These are phyloP conservation scores for Hydropsyche tenuis DNA, from an alignment of 1,140 invertebrate species.

Conservation along the genomic window DNA sequence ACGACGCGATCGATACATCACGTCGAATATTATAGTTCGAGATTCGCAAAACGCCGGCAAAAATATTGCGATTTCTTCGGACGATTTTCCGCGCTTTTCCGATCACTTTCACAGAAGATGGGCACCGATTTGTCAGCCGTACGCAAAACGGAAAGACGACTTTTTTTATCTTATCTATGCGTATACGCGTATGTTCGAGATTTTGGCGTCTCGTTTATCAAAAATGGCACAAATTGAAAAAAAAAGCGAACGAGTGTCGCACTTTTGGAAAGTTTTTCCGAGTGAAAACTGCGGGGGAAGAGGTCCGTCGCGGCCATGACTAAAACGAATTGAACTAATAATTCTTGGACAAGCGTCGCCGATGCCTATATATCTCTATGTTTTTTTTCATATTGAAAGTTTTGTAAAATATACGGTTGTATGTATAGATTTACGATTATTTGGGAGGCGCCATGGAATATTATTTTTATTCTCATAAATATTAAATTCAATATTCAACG, in stretches of 20 bases:
- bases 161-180: neutral
- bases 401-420: too few species aligned
- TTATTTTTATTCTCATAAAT: too few species aligned
- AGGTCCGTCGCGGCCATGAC: constrained; percentile 15
- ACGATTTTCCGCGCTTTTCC: neutral
- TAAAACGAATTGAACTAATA: constrained; percentile 34
- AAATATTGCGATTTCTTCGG: neutral
- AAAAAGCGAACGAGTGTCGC: constrained; percentile 26
- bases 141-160: constrained; percentile 3
- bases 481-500: too few species aligned
- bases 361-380: constrained; percentile 2
- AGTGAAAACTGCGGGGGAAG: too few species aligned
- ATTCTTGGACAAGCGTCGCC: constrained; percentile 17
- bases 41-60: neutral
- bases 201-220: constrained; percentile 28
- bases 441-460: too few species aligned
- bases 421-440: too few species aligned
- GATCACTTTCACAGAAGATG: neutral
- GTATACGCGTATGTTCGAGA: neutral
- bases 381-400: too few species aligned
- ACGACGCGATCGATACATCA: neutral
- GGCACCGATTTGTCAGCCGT: constrained; percentile 17
- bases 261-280: constrained; percentile 30
- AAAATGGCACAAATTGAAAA: constrained; percentile 20
- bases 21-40: neutral